Evolutionary conservation across 2,888 invertebrate species (phyloP), one percentile per base, ranked within the genome.

Genomic region (Cremastinae sp.): DNA sequence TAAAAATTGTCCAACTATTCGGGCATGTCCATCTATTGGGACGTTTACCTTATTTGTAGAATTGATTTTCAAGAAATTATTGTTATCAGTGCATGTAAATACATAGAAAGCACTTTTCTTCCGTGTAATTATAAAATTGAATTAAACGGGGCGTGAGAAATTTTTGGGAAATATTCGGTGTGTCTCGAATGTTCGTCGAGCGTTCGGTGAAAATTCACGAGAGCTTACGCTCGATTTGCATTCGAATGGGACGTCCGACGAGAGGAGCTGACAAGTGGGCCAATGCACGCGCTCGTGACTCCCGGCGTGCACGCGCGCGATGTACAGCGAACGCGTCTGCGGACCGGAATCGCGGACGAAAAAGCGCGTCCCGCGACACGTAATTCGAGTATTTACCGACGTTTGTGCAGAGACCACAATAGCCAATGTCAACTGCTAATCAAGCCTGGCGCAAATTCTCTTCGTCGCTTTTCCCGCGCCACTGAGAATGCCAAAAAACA

Each of bases 161-260:
- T n/a, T n/a, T n/a, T n/a, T n/a, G n/a, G n/a, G n/a, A n/a, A n/a
- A n/a, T n/a, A n/a, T n/a, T n/a, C n/a, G 28, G 22, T 45, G 47
- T 54, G 56, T 64, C 28, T 38, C 18, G 58, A 49, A 22, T 45
- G 22, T 58, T 45, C 49, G 65, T 71, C 65, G 70, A 54, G 59
- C 54, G 28, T 62, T 54, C 56, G 16, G 12, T 22, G 51, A 28
- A 41, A 51, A 53, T 54, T 38, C 34, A 43, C 66, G 54, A 62
- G 62, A 8, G 41, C 49, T 22, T 38, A 56, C 10, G 53, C 45
- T 34, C 54, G 74, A 83, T 83, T 83, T 83, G 81, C 82, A 84
- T 83, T 82, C 82, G 81, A 84, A 84, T 79, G 80, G 82, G 80
- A 53, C 78, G 65, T 72, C 62, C 73, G 68, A 69, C 59, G 72